Percentiles rank a stretch among this genome's conserved stretches.
These are phyloP conservation scores for Cassiopea andromeda DNA, from an alignment of 30 jellyfish, hydroid and myxozoan species.

Conservation along the genomic window DNA sequence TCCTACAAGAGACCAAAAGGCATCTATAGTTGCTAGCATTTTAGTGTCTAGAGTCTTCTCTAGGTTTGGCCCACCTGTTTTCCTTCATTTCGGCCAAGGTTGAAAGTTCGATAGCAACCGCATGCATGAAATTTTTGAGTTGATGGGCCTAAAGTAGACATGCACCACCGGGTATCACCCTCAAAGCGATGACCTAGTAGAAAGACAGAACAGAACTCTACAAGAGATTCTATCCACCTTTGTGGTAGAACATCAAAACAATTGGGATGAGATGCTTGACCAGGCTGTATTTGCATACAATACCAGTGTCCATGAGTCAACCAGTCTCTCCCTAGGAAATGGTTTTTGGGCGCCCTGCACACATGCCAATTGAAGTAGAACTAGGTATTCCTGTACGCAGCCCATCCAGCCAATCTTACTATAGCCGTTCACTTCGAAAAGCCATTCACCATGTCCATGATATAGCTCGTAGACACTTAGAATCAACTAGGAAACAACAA, in stretches of 20 bases:
- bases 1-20: constrained; percentile 45
- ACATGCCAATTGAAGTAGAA: constrained; percentile 58
- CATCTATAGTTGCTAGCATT: constrained; percentile 55
- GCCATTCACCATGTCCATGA: constrained; percentile 41
- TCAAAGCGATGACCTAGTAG: constrained; percentile 52
- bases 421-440: constrained; percentile 22
- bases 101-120: constrained; percentile 28
- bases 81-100: constrained; percentile 64
- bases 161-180: constrained; percentile 67
- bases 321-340: constrained; percentile 59
- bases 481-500: constrained; percentile 52
- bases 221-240: constrained; percentile 11
- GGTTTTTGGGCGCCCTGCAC: constrained; percentile 65
- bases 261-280: constrained; percentile 50
- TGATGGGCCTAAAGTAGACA: constrained; percentile 54
- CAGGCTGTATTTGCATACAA: constrained; percentile 58
- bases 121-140: constrained; percentile 49
- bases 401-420: constrained; percentile 57
- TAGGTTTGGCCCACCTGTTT: constrained; percentile 52
- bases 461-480: constrained; percentile 24
- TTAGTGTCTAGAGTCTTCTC: constrained; percentile 54
- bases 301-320: constrained; percentile 51
- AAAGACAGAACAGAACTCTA: constrained; percentile 48
- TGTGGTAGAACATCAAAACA: constrained; percentile 11
- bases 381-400: constrained; percentile 43